Percentiles rank a stretch among this genome's conserved stretches.
phyloP scores from a whole-genome alignment of 2,113 vertebrate genomes.

The Circaetus cinerascens region DNA sequence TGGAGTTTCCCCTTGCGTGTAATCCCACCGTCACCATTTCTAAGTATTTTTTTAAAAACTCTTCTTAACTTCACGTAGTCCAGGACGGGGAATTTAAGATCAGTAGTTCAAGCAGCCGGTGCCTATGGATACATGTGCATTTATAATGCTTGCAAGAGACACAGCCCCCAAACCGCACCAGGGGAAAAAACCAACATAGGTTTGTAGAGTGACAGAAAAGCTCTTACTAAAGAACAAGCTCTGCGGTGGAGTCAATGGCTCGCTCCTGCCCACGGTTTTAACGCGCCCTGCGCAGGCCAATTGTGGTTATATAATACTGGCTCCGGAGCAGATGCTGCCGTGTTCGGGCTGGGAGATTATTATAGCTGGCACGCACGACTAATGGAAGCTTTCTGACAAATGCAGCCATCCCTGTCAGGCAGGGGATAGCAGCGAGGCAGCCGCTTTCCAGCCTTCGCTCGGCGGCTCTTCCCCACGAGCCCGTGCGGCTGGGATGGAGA shows the following conservation, averaged over 20 bases:
- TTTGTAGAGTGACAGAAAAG: neutral
- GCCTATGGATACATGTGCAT: neutral
- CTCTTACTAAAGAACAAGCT: neutral
- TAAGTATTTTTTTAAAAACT: neutral
- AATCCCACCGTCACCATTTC: neutral
- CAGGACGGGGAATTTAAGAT: neutral
- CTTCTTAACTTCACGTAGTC: neutral
- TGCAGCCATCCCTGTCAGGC: neutral
- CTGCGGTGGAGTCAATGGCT: neutral
- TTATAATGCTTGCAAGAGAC: neutral
- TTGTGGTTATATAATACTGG: constrained; percentile 64
- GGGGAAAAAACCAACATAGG: fast-evolving
- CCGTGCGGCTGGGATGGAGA: neutral
- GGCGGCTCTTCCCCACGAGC: neutral
- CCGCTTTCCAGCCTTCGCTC: neutral
- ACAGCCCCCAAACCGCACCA: neutral
- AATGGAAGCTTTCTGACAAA: constrained; percentile 59
- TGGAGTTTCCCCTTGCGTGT: neutral
- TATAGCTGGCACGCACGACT: constrained; percentile 57
- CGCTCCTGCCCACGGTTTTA: neutral
- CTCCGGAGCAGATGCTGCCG: constrained; percentile 57
- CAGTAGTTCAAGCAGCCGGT: neutral
- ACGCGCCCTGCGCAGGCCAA: neutral
- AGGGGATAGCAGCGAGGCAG: neutral
- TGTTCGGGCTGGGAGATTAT: constrained; percentile 42